Evolutionary conservation across 2,113 vertebrate genomes (phyloP).

Genomic region (Siniperca chuatsi): DNA sequence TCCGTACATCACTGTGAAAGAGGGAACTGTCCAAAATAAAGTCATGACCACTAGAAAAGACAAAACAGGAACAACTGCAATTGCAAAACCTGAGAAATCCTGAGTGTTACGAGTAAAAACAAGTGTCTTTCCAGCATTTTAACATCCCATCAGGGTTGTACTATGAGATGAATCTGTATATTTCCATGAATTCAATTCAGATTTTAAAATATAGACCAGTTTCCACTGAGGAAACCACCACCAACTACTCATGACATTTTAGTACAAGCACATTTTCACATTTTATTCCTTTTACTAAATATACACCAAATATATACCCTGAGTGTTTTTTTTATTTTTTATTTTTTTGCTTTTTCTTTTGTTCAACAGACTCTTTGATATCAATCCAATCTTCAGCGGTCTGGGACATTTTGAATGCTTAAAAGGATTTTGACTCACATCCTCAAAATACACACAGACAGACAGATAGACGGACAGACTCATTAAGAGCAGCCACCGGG

Average conservation of each 20-base stretch:
- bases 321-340: not conserved
- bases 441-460: slow-evolving; percentile 49
- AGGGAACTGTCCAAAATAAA: slow-evolving; percentile 63
- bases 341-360: slow-evolving; percentile 52
- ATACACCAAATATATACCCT: slow-evolving; percentile 41
- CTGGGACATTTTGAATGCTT: slow-evolving; percentile 47
- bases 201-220: slow-evolving; percentile 6
- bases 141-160: not conserved
- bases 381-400: slow-evolving; percentile 52
- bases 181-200: not conserved
- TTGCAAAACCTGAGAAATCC: slow-evolving; percentile 75
- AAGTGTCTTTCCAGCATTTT: not conserved
- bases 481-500: slow-evolving; percentile 31
- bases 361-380: slow-evolving; percentile 74
- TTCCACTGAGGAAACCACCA: not conserved
- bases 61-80: slow-evolving; percentile 75
- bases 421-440: slow-evolving; percentile 72
- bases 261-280: slow-evolving; percentile 2
- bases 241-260: not conserved
- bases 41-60: slow-evolving; percentile 53
- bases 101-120: slow-evolving; percentile 2
- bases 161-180: not conserved
- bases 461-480: slow-evolving; percentile 37
- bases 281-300: slow-evolving; percentile 23
- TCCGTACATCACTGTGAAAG: slow-evolving; percentile 43